These are phyloP conservation scores for Prionailurus bengalensis DNA, from an alignment of 2,113 vertebrate genomes.

Conservation along the genomic window DNA sequence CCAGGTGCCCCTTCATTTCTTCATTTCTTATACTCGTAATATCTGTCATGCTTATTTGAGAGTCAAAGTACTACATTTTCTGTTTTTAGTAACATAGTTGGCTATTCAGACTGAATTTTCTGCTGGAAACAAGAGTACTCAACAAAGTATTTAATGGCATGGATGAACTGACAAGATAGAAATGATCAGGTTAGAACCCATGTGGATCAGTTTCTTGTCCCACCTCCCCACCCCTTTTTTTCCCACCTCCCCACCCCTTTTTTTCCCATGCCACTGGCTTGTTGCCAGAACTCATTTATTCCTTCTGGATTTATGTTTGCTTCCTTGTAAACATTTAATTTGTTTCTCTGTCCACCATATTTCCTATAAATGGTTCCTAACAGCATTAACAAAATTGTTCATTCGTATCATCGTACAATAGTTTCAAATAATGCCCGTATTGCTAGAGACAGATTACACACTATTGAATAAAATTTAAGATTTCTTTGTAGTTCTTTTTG, in stretches of 20 bases:
- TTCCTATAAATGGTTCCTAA: constrained; percentile 47
- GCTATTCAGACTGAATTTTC: constrained; percentile 10
- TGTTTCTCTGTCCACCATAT: constrained; percentile 14
- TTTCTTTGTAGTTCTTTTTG: constrained; percentile 22
- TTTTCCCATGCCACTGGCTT: background rate
- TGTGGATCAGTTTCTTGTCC: background rate
- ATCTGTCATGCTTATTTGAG: constrained; percentile 46
- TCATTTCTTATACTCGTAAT: constrained; percentile 40
- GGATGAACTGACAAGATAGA: background rate
- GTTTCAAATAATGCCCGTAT: constrained; percentile 44
- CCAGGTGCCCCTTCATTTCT: background rate
- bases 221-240: background rate
- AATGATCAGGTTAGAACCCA: background rate
- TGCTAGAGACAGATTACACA: background rate
- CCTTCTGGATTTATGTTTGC: constrained; percentile 52
- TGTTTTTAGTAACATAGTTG: background rate
- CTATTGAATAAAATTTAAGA: constrained; percentile 32
- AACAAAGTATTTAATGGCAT: constrained; percentile 41
- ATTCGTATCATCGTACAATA: constrained; percentile 38
- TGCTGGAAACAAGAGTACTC: constrained; percentile 29
- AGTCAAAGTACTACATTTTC: constrained; percentile 1
- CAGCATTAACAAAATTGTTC: constrained; percentile 45
- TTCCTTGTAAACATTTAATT: constrained; percentile 42
- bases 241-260: background rate
- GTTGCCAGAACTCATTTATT: constrained; percentile 26